Base-by-base conservation (phyloP, 2,888 invertebrate species). In the Lysandra coridon region DNA sequence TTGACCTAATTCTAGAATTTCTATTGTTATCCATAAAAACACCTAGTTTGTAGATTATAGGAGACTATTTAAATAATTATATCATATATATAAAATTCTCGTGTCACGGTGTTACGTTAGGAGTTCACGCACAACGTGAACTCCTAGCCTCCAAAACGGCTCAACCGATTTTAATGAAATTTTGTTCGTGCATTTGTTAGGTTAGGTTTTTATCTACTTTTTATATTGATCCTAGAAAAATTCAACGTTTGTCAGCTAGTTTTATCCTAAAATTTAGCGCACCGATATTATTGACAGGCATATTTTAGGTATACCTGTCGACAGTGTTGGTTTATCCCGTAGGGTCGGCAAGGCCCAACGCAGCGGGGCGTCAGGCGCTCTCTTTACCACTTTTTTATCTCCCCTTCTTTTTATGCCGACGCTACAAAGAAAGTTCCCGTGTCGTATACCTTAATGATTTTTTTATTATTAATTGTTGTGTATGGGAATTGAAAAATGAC, bases 381-480 rank as follows among this genome's bases (percentile, higher is more conserved):
- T 85, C 86, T 86, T 86, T 86, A 85, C 86, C 86, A 87, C 88
- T 88, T 88, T 88, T 86, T 84, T 84, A 81, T 82, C 81, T 81
- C 83, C 83, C 83, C 82, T 81, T 85, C 86, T 85, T 88, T 90
- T 87, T 86, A 90, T 89, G 87, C 87, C 87, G 86, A 90, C 89
- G 90, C 86, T 88, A 87, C 90, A 91, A 94, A 93, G 92, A 92
- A 92, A 93, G 93, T 93, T 92, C 93, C 90, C 91, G 87, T 91
- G 92, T 93, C 91, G 91, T 88, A 90, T 87, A 88, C 87, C 90
- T 92, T 94, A 94, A 94, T 94, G 94, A 94, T 93, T 93, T 93
- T 74, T 92, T 91, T 92, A 92, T 93, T 94, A 94, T 94, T 94
- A 94, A 94, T 94, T 92, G 92, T 91, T 44, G 49, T 69, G 87